phyloP scores from a whole-genome alignment of 2,888 invertebrate species.

The Raillietiella orientalis region DNA sequence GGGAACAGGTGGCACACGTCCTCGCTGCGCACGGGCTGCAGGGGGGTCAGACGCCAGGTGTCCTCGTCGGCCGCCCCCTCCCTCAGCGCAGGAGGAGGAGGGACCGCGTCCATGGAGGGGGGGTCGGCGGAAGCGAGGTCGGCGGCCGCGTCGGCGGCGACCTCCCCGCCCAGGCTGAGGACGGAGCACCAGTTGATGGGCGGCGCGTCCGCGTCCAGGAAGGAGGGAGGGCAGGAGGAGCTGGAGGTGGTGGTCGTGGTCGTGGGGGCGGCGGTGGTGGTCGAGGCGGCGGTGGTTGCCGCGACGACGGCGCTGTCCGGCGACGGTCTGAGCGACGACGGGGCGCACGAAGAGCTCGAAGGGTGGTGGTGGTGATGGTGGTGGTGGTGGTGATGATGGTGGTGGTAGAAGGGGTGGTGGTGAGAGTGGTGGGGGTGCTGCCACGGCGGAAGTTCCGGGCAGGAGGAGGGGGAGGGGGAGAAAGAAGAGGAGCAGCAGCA shows the following conservation, averaged over 20 bases:
- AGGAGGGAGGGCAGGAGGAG: not conserved
- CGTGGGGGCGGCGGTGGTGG: slow-evolving; percentile 2
- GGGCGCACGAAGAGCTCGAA: slow-evolving; percentile 1
- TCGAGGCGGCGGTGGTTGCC: slow-evolving; percentile 5
- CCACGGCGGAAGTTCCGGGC: slow-evolving; percentile 17
- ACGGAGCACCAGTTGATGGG: slow-evolving; percentile 77
- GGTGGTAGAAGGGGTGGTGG: not conserved
- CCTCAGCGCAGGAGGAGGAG: too few species aligned
- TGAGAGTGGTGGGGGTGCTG: slow-evolving; percentile 5
- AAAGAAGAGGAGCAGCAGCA: slow-evolving; percentile 27
- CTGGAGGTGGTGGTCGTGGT: not conserved
- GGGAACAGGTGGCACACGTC: too few species aligned
- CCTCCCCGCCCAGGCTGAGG: slow-evolving; percentile 41
- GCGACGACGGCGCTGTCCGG: slow-evolving; percentile 5
- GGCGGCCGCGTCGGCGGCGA: too few species aligned
- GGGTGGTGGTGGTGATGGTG: slow-evolving; percentile 1
- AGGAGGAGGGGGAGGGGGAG: slow-evolving; percentile 19
- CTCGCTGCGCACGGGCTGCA: too few species aligned
- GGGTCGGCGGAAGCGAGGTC: too few species aligned
- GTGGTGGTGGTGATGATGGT: slow-evolving; percentile 4
- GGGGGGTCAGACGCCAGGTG: too few species aligned
- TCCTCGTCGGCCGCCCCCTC: too few species aligned
- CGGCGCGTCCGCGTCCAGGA: slow-evolving; percentile 24
- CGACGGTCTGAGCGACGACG: slow-evolving; percentile 5
- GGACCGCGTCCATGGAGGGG: too few species aligned